phyloP scores from a whole-genome alignment of 92 coral and sea anemone species.

The Paragorgia papillata region DNA sequence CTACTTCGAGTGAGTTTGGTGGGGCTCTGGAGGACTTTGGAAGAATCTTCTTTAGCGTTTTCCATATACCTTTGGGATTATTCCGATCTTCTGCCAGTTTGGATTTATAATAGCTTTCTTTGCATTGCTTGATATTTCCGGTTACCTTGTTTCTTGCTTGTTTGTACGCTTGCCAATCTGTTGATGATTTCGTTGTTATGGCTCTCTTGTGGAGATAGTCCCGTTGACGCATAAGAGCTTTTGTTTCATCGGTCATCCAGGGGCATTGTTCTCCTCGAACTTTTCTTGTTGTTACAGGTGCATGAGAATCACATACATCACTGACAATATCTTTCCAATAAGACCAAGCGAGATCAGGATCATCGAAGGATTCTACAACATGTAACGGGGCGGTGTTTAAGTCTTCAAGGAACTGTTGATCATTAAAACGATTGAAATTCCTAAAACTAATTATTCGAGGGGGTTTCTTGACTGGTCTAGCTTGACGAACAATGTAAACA shows the following conservation, averaged over 20 bases:
- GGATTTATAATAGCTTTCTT: too few relatives aligned
- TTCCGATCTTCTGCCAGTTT: too few relatives aligned
- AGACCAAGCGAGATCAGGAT: slow-evolving; percentile 55
- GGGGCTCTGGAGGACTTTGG: too few relatives aligned
- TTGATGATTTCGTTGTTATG: too few relatives aligned
- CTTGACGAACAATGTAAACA: slow-evolving; percentile 38
- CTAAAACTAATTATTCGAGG: slow-evolving; percentile 37
- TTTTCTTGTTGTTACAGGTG: slow-evolving; percentile 41
- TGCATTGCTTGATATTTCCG: neutral
- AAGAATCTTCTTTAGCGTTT: too few relatives aligned
- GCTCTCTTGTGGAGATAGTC: too few relatives aligned
- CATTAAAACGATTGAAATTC: slow-evolving; percentile 30
- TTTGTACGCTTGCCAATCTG: too few relatives aligned
- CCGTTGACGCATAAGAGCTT: too few relatives aligned
- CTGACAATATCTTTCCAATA: slow-evolving; percentile 51
- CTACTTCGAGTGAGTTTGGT: too few relatives aligned
- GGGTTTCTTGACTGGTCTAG: slow-evolving; percentile 33
- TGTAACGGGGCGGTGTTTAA: slow-evolving; percentile 45
- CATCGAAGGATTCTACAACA: slow-evolving; percentile 46
- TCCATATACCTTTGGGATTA: too few relatives aligned
- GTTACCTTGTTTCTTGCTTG: too few relatives aligned
- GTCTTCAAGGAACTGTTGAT: slow-evolving; percentile 42
- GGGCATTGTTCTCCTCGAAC: slow-evolving; percentile 51
- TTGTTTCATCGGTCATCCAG: slow-evolving; percentile 51
- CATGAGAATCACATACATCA: slow-evolving; percentile 44